Evolutionary conservation across 2,888 invertebrate species (phyloP), one percentile per base, ranked within the genome.

Genomic region (Alviniconcha strummeri): DNA sequence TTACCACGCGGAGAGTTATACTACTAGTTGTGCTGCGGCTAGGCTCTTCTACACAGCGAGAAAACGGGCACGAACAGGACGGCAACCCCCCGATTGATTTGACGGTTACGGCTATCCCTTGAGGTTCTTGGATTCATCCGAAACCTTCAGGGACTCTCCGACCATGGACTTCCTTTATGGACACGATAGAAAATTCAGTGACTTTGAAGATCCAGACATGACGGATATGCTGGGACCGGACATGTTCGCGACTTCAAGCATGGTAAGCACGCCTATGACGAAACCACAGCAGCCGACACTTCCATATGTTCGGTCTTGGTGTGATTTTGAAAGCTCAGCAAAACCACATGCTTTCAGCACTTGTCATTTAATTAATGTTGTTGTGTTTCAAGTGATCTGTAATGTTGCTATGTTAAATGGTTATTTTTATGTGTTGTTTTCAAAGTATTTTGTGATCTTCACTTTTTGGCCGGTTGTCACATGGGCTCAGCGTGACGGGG

Each of bases 151-250:
- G 91, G 91, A 90, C 90, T 85, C 80, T 83, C 86, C 89, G 90
- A 90, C 88, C 88, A 92, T 92, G 92, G 92, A 92, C 90, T 86
- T 91, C 86, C 91, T 92, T 85, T 92, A 89, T 86, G 90, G 90
- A 88, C 89, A 88, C 87, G 92, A 91, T 88, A 89, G 89, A 86
- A 91, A 91, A 88, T 88, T 91, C 84, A 87, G 89, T 86, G 91
- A 90, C 83, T 86, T 91, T 88, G 91, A 91, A 78, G 90, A 91
- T 52, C 78, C 86, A 78, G 90, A 90, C 85, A 89, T 91, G 89
- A 88, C 87, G 83, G 90, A 90, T 82, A 89, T 91, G 80, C 86
- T 91, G 87, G 91, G 91, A 85, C 87, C 90, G 85, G 91, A 91
- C 88, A 88, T 90, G 82, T 91, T 91, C 88, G 89, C 89, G 83